Evolutionary conservation across 2,888 invertebrate genomes (phyloP).

Genomic region (Ophion costatus): DNA sequence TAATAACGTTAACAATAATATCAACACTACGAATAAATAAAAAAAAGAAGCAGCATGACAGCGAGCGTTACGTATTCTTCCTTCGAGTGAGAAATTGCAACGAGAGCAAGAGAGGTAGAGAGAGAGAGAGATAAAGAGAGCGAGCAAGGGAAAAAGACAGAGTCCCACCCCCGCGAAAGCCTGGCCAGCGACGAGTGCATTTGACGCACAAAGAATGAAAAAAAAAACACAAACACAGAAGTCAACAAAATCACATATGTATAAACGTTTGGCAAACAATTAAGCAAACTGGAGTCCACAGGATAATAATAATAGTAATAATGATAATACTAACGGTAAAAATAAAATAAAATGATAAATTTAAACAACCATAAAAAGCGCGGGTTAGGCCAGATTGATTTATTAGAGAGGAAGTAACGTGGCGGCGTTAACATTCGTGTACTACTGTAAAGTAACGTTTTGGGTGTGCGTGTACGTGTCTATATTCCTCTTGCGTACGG

Average conservation of each 20-base stretch:
- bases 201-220: conserved; percentile 55
- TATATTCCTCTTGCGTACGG: conserved; percentile 75
- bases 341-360: conserved; percentile 10
- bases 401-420: conserved; percentile 44
- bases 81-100: conserved; percentile 5
- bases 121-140: conserved; percentile 43
- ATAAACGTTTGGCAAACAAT: conserved; percentile 49
- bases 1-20: conserved; percentile 7
- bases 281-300: conserved; percentile 63
- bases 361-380: conserved; percentile 17
- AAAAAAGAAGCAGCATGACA: conserved; percentile 11
- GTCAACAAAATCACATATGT: conserved; percentile 17
- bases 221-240: conserved; percentile 9
- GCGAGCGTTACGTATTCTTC: conserved; percentile 43
- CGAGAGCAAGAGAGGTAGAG: conserved; percentile 16
- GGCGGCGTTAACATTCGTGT: conserved; percentile 59
- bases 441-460: conserved; percentile 69
- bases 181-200: conserved; percentile 57
- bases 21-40: conserved; percentile 2
- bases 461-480: conserved; percentile 78
- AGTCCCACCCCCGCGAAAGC: conserved; percentile 51
- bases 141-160: conserved; percentile 32
- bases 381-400: conserved; percentile 11
- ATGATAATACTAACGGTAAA: conserved; percentile 13
- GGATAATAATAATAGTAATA: conserved; percentile 52